A percentile compares a stretch with the other conserved stretches of the same genome.
These are phyloP conservation scores for Brenthis hecate DNA, from an alignment of 2,888 invertebrate genomes.

Conservation along the genomic window DNA sequence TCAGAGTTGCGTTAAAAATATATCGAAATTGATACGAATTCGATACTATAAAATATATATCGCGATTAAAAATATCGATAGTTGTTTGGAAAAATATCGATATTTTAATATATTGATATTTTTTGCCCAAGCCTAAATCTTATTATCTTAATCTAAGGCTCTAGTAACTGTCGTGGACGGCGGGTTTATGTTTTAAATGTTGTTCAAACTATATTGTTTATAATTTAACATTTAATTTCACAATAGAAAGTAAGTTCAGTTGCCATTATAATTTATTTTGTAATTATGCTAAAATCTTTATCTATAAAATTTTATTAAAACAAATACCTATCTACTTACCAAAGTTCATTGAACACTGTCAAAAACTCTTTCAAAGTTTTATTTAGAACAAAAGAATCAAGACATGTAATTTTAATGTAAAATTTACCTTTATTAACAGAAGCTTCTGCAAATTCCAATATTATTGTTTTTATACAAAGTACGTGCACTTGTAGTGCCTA, in stretches of 20 bases:
- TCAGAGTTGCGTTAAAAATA: no score
- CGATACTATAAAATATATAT: no score
- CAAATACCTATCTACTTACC: neutral
- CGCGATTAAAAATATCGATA: no score
- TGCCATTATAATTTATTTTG: neutral
- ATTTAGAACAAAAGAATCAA: slow-evolving; percentile 3
- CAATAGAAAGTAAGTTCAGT: slow-evolving; percentile 5
- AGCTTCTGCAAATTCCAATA: no score
- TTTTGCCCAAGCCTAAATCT: neutral
- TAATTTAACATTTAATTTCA: neutral
- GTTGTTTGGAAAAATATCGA: no score
- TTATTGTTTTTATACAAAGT: no score
- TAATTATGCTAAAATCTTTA: neutral
- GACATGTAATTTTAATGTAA: neutral
- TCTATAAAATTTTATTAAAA: neutral
- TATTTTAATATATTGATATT: no score
- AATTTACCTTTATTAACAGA: neutral
- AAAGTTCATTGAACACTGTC: slow-evolving; percentile 9
- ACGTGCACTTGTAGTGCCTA: no score
- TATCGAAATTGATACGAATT: no score
- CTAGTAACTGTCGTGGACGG: neutral
- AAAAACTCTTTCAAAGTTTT: slow-evolving; percentile 8
- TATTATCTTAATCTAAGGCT: neutral
- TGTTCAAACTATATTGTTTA: neutral
- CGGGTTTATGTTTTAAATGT: neutral